phyloP scores from a whole-genome alignment of 1,140 invertebrate species.

The Drosophila guanche region DNA sequence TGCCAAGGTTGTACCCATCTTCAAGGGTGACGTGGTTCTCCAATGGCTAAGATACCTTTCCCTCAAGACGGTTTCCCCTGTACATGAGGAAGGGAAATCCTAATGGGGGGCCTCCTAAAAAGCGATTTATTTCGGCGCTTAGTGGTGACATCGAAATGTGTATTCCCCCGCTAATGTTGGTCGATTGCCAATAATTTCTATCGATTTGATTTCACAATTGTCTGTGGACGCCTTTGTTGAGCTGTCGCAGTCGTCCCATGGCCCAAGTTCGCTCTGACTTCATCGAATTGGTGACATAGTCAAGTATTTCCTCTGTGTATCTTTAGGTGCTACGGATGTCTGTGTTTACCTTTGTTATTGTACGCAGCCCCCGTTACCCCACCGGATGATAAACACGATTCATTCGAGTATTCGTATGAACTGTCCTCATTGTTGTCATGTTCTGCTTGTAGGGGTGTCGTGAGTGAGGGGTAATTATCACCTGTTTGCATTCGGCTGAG shows the following conservation, averaged over 20 bases:
- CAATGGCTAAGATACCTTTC: no score
- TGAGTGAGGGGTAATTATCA: constrained; percentile 21
- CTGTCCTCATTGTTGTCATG: not conserved
- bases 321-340: not conserved
- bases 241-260: constrained; percentile 10
- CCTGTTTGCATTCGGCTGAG: not conserved
- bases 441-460: no score
- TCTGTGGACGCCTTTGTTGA: constrained; percentile 26
- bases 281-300: constrained; percentile 20
- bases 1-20: no score
- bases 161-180: constrained; percentile 45
- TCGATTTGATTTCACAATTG: constrained; percentile 63
- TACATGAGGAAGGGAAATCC: no score
- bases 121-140: no score
- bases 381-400: constrained; percentile 20
- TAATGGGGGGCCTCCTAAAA: not conserved
- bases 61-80: no score
- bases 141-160: constrained; percentile 28
- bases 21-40: no score
- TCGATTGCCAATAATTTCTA: constrained; percentile 68
- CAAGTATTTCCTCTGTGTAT: constrained; percentile 4
- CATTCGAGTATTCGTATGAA: not conserved
- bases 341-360: constrained; percentile 41
- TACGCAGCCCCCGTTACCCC: constrained; percentile 3
- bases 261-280: constrained; percentile 13